These are phyloP conservation scores for Phylloscopus whistleri DNA, from an alignment of 2,113 vertebrate species.

Conservation along the genomic window DNA sequence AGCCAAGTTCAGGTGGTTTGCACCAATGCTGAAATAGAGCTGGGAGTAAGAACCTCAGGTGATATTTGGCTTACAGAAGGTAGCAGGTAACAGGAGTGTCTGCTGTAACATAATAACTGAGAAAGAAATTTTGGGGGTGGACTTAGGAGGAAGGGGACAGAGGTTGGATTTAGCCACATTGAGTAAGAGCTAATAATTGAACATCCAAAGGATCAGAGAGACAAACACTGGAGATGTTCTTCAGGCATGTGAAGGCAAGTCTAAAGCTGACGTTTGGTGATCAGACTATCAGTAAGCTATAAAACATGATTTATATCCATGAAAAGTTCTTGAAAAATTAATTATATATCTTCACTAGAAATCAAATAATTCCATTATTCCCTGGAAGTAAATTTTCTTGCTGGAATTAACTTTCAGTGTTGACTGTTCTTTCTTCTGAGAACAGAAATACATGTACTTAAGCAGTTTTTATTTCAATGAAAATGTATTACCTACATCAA, in stretches of 20 bases:
- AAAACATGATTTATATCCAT: neutral
- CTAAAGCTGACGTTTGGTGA: neutral
- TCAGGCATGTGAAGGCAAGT: neutral
- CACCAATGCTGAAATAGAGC: neutral
- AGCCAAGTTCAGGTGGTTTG: neutral
- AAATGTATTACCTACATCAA: slow-evolving; percentile 13
- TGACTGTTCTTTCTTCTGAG: slow-evolving; percentile 12
- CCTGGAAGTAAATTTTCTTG: neutral
- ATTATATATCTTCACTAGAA: neutral
- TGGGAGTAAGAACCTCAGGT: fast-evolving
- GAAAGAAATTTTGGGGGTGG: neutral
- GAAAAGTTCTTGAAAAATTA: neutral
- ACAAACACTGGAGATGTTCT: neutral
- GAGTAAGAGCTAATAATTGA: neutral
- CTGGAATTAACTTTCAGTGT: slow-evolving; percentile 37
- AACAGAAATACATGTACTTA: slow-evolving; percentile 5
- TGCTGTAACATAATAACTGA: neutral
- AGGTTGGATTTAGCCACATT: neutral
- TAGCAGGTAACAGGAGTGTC: neutral
- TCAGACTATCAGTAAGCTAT: neutral
- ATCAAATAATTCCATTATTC: slow-evolving; percentile 22
- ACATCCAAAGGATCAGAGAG: neutral
- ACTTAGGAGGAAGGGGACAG: neutral
- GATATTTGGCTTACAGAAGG: neutral
- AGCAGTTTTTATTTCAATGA: slow-evolving; percentile 7